A percentile compares a stretch with the other conserved stretches of the same genome.
phyloP scores from a whole-genome alignment of 2,888 invertebrate genomes.

The Dolichomitus sp. region DNA sequence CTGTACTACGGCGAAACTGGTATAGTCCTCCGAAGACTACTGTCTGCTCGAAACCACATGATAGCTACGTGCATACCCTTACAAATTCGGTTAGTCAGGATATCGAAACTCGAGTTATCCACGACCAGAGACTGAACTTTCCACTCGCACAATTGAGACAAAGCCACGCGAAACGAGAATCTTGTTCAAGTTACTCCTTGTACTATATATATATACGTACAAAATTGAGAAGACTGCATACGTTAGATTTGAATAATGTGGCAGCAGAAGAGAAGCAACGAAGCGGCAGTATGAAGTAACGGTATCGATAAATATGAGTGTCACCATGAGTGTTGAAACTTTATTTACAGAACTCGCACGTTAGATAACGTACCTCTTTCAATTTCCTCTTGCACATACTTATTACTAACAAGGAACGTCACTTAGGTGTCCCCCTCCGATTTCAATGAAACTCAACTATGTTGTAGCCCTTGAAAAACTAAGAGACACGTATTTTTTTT shows the following conservation, averaged over 20 bases:
- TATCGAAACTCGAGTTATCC: constrained; percentile 34
- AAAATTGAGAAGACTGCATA: constrained; percentile 18
- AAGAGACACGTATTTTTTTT: too few relatives aligned
- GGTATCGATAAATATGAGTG: neutral
- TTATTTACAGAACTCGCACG: constrained; percentile 36
- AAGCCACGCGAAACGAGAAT: constrained; percentile 31
- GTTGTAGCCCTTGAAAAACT: too few relatives aligned
- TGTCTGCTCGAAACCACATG: constrained; percentile 23
- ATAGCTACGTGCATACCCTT: constrained; percentile 32
- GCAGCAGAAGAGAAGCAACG: constrained; percentile 15
- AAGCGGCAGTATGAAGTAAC: constrained; percentile 1
- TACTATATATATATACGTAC: constrained; percentile 20
- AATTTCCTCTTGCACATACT: neutral
- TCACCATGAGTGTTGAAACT: constrained; percentile 31
- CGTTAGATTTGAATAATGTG: constrained; percentile 49
- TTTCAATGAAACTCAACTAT: too few relatives aligned
- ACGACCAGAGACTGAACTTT: constrained; percentile 40
- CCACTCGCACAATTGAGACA: constrained; percentile 49
- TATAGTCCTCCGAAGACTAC: neutral
- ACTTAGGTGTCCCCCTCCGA: too few relatives aligned
- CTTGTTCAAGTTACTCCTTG: constrained; percentile 27
- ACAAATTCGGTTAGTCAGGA: constrained; percentile 39
- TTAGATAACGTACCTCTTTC: neutral
- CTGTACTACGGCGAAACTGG: neutral
- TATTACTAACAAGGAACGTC: too few relatives aligned